A percentile compares a stretch with the other conserved stretches of the same genome.
Evolutionary conservation across 2,888 invertebrate species (phyloP).

Genomic region (Noctua pronuba): DNA sequence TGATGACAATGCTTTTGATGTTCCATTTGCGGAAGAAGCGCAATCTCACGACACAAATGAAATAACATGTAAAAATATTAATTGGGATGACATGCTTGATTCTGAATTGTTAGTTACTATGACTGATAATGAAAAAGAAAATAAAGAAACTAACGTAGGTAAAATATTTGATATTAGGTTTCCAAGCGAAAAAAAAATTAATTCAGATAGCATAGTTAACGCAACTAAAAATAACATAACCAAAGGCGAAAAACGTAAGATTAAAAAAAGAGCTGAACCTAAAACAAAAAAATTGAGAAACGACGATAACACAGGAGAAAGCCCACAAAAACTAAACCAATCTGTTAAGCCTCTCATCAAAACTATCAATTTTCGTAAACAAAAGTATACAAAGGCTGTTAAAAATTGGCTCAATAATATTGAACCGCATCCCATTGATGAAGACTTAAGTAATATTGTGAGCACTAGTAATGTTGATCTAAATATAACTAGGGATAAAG

Average conservation of each 20-base stretch:
- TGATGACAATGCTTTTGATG: slow-evolving; percentile 18
- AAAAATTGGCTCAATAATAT: slow-evolving; percentile 81
- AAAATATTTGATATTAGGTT: slow-evolving; percentile 12
- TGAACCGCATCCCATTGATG: slow-evolving; percentile 63
- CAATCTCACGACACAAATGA: neutral
- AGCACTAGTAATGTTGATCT: neutral
- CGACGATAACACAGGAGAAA: neutral
- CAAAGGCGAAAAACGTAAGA: slow-evolving; percentile 43
- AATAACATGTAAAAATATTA: slow-evolving; percentile 51
- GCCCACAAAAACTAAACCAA: neutral
- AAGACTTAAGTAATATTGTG: slow-evolving; percentile 31
- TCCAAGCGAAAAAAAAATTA: slow-evolving; percentile 11
- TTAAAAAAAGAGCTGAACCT: neutral
- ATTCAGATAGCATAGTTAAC: neutral
- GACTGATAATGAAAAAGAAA: slow-evolving; percentile 21
- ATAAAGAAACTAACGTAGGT: slow-evolving; percentile 6
- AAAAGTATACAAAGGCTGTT: slow-evolving; percentile 79
- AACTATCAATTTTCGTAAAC: slow-evolving; percentile 71
- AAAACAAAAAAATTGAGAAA: slow-evolving; percentile 37
- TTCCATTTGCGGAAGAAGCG: neutral
- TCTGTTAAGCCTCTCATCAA: slow-evolving; percentile 9
- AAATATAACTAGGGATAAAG: neutral
- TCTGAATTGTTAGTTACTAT: slow-evolving; percentile 72
- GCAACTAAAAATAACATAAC: neutral
- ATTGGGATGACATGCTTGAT: slow-evolving; percentile 83